Evolutionary conservation across 2,888 invertebrate species (phyloP), one percentile per base, ranked within the genome.

Genomic region (Tineola bisselliella): DNA sequence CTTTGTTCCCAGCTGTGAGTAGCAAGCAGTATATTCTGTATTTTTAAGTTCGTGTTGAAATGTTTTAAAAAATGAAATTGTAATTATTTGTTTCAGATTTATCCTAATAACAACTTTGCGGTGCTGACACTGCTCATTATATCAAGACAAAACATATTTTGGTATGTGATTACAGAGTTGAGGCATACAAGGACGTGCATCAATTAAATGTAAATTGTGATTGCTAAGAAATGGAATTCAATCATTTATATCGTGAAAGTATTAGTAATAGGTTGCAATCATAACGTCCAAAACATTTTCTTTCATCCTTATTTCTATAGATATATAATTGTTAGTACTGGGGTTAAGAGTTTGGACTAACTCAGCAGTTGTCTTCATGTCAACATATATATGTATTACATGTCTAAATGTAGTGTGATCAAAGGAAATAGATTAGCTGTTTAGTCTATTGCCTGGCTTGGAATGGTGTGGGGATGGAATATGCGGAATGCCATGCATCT

Each of bases 111-210:
- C 65, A 67, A 70, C 67, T 65, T 68, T 71, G 78, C 75, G 71
- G 77, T 72, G 67, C 69, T 19, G 67, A 67, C 68, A 70, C 76
- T 76, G 83, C 79, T 48, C 71, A 75, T 70, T 83, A 84, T 86
- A 86, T 86, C 86, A 84, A 86, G 84, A 86, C 83, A 84, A 84
- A 56, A 84, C 86, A 86, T 86, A 84, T 84, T 84, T 86, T 84
- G 84, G 78, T 84, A 86, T 87, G 84, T 84, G 82, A 84, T 78
- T 79, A 81, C 75, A 65, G 25, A 60, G n/a, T 17, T 48, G 48
- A 48, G 13, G 18, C 48, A 48, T 15, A 48, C 54, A 54, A 54
- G 25, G 17, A 54, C 12, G 48, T 48, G 15, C 15, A 8, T 48
- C 48, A 54, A 54, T 54, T 10, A 54, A 6, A 19, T 17, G 48